Percentiles rank a stretch among this genome's conserved stretches.
These are phyloP conservation scores for Pangasius krempfi DNA, from an alignment of 2,797 vertebrate species.

Conservation along the genomic window DNA sequence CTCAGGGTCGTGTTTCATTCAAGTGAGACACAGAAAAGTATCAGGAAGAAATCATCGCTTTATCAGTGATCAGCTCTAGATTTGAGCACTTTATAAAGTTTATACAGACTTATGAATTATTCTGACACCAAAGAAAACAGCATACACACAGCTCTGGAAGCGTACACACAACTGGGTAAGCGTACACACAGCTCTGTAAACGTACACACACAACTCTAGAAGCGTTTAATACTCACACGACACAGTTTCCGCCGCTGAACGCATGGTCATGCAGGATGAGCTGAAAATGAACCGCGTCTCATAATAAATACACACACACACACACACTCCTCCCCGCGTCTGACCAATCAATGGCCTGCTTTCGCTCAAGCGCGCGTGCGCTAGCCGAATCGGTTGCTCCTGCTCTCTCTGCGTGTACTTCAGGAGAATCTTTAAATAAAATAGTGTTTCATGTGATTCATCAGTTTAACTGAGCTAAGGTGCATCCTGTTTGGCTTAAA, in stretches of 20 bases:
- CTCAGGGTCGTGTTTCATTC: neutral
- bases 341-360: neutral
- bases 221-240: conserved; percentile 9
- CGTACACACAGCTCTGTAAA: too few species aligned
- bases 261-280: neutral
- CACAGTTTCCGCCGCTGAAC: neutral
- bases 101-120: neutral
- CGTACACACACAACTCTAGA: neutral
- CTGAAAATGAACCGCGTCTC: neutral
- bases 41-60: too few species aligned
- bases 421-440: neutral
- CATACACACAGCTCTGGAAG: neutral
- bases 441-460: neutral
- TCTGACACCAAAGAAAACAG: neutral
- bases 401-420: neutral
- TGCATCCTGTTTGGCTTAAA: neutral
- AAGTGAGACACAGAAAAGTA: neutral
- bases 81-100: neutral
- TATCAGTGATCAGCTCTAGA: neutral
- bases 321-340: neutral
- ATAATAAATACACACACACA: neutral
- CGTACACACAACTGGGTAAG: too few species aligned
- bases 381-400: neutral
- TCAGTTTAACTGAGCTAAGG: neutral
- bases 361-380: neutral